These are phyloP conservation scores for Nycticorax nycticorax DNA, from an alignment of 2,113 vertebrate genomes.

Conservation along the genomic window DNA sequence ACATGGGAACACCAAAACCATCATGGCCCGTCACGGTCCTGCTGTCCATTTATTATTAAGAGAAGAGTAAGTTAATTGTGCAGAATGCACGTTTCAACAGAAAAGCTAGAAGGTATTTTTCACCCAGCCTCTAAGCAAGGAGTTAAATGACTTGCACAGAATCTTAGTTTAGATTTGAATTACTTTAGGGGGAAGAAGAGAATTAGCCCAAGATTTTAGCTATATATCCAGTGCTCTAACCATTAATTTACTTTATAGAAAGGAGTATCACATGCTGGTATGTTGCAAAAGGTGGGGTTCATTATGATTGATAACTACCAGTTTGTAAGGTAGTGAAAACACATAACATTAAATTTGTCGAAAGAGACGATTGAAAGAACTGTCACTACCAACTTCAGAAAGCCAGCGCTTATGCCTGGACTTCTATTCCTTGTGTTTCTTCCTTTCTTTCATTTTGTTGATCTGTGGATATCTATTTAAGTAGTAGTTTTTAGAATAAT, in stretches of 20 bases:
- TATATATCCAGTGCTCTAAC: background rate
- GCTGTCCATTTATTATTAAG: background rate
- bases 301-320: background rate
- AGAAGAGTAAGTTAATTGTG: background rate
- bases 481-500: background rate
- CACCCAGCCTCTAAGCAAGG: background rate
- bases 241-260: background rate
- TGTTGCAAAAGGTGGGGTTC: background rate
- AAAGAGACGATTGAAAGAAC: background rate
- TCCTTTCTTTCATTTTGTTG: background rate
- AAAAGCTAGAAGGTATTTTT: background rate
- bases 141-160: background rate
- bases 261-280: background rate
- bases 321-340: background rate
- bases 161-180: background rate
- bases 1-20: background rate
- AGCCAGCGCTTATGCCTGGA: background rate
- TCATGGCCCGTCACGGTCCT: background rate
- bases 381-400: background rate
- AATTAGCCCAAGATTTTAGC: background rate
- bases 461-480: background rate
- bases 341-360: accelerated
- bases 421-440: background rate
- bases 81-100: background rate
- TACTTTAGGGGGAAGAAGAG: background rate